Evolutionary conservation across 2,888 invertebrate species (phyloP).

Genomic region (Apodemia duryi): DNA sequence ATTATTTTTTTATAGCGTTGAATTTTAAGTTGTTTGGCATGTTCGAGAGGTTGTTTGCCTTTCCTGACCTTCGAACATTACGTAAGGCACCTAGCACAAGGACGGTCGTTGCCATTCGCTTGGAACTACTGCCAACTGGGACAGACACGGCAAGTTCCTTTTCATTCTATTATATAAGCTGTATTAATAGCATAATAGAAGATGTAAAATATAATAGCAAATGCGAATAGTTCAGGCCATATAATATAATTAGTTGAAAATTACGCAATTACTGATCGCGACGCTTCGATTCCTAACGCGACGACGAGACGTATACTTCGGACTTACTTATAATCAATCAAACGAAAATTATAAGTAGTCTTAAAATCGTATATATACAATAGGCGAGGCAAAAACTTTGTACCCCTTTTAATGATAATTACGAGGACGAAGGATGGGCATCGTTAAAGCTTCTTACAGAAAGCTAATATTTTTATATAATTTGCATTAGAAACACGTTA

Average conservation of each 20-base stretch:
- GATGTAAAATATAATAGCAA: not conserved
- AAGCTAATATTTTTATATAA: too few relatives aligned
- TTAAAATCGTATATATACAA: too few relatives aligned
- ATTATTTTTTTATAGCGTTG: not conserved
- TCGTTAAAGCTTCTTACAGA: too few relatives aligned
- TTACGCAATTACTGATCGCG: not conserved
- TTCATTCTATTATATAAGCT: constrained; percentile 3
- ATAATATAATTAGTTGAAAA: not conserved
- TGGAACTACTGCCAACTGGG: constrained; percentile 24
- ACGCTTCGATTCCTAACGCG: not conserved
- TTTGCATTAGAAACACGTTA: too few relatives aligned
- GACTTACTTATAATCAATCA: too few relatives aligned
- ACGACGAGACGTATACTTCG: too few relatives aligned
- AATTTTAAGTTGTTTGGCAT: constrained; percentile 15
- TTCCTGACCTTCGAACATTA: constrained; percentile 41
- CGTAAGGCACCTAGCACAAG: constrained; percentile 37
- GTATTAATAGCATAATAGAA: not conserved
- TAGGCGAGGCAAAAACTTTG: too few relatives aligned
- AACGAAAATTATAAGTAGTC: too few relatives aligned
- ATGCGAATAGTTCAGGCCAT: constrained; percentile 4
- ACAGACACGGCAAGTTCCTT: constrained; percentile 5
- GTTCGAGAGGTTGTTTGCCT: constrained; percentile 30
- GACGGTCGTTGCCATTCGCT: constrained; percentile 38
- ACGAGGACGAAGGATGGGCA: too few relatives aligned
- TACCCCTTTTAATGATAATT: too few relatives aligned